These are phyloP conservation scores for Enhydra lutris DNA, from an alignment of 2,113 vertebrate species.

Conservation along the genomic window DNA sequence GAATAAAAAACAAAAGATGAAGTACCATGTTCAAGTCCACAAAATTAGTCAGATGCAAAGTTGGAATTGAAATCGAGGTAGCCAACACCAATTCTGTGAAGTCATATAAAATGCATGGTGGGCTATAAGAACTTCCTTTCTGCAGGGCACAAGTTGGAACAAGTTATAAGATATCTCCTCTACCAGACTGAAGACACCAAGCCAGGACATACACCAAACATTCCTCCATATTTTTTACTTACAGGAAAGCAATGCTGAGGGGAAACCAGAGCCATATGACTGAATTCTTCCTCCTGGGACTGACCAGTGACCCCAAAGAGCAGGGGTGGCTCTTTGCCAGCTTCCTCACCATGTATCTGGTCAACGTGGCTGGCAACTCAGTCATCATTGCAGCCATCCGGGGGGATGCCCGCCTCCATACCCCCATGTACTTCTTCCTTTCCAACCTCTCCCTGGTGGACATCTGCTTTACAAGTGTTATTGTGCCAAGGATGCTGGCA, in stretches of 20 bases:
- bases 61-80: neutral
- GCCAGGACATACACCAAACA: neutral
- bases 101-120: neutral
- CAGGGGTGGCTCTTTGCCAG: constrained; percentile 41
- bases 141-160: neutral
- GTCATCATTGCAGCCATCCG: constrained; percentile 55
- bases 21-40: neutral
- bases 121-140: neutral
- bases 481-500: constrained; percentile 46
- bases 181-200: neutral
- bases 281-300: constrained; percentile 62
- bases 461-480: constrained; percentile 58
- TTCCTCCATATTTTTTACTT: neutral
- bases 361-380: constrained; percentile 53
- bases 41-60: neutral
- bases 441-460: constrained; percentile 60
- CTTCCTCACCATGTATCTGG: constrained; percentile 60
- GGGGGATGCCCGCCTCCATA: constrained; percentile 26
- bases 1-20: neutral
- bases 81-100: neutral
- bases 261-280: constrained; percentile 42
- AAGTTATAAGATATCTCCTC: neutral
- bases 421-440: constrained; percentile 70
- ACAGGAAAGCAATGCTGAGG: neutral
- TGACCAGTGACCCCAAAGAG: constrained; percentile 33